phyloP scores from a whole-genome alignment of 2,888 invertebrate species.

The Harpagoxenus sublaevis region DNA sequence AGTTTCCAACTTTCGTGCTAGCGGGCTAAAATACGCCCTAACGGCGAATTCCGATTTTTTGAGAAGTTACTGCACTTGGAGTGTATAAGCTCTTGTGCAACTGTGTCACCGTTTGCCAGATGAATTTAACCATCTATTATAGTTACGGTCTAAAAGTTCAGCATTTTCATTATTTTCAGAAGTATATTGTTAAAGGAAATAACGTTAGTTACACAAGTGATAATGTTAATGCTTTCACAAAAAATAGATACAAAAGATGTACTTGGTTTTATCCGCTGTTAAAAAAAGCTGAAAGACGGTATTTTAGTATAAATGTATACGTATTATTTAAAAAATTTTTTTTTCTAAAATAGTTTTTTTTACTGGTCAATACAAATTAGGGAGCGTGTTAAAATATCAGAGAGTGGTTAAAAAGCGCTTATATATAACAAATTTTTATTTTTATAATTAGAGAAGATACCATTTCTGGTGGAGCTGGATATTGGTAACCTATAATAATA shows the following conservation, averaged over 20 bases:
- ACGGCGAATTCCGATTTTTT: slow-evolving; percentile 11
- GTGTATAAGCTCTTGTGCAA: not conserved
- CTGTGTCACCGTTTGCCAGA: not conserved
- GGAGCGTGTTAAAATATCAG: not conserved
- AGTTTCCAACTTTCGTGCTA: not conserved
- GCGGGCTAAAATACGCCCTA: not conserved
- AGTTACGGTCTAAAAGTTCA: slow-evolving; percentile 20
- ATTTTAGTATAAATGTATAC: not conserved
- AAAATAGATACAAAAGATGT: not conserved
- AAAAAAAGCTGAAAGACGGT: slow-evolving; percentile 11
- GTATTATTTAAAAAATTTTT: slow-evolving; percentile 19
- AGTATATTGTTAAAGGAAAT: slow-evolving; percentile 24
- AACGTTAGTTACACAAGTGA: slow-evolving; percentile 19
- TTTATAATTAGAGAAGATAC: too few species aligned
- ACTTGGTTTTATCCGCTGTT: not conserved
- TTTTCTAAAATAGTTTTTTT: not conserved
- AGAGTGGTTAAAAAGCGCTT: too few species aligned
- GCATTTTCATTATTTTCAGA: slow-evolving; percentile 2
- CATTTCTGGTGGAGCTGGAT: too few species aligned
- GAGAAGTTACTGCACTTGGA: slow-evolving; percentile 19
- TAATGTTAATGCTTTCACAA: slow-evolving; percentile 12
- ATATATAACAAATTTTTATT: not conserved
- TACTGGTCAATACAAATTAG: not conserved
- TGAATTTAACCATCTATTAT: slow-evolving; percentile 13
- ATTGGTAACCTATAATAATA: too few species aligned